These are phyloP conservation scores for Periophthalmodon schlosseri DNA, from an alignment of 2,113 vertebrate species.

Conservation along the genomic window DNA sequence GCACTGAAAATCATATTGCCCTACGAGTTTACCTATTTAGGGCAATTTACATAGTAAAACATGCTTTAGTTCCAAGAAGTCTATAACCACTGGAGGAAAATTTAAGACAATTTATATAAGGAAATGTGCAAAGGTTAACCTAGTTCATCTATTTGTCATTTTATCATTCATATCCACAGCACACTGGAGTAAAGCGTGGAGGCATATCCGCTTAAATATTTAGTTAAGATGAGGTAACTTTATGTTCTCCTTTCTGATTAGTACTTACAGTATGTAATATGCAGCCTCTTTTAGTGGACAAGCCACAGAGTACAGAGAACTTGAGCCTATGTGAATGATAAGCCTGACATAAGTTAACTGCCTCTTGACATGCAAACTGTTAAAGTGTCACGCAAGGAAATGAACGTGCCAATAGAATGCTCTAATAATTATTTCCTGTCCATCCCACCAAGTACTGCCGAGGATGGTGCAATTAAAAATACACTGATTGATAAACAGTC, in stretches of 20 bases:
- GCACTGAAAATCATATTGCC: too few species aligned
- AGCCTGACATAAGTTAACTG: conserved; percentile 56
- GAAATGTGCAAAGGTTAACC: neutral
- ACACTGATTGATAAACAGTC: conserved; percentile 15
- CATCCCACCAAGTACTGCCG: conserved; percentile 50
- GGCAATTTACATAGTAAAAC: neutral
- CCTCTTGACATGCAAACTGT: conserved; percentile 71
- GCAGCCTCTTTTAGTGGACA: conserved; percentile 40
- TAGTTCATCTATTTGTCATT: neutral
- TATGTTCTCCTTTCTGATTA: conserved; percentile 1
- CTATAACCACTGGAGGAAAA: neutral
- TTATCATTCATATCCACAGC: neutral
- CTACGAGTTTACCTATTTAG: neutral
- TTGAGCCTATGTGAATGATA: conserved; percentile 58
- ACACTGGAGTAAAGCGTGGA: neutral
- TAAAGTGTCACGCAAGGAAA: conserved; percentile 44
- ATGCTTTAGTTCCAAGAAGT: neutral
- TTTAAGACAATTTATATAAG: neutral
- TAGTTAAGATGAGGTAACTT: neutral
- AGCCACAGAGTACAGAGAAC: conserved; percentile 30
- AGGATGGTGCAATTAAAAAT: conserved; percentile 21
- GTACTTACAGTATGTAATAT: conserved; percentile 18
- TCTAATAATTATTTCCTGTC: conserved; percentile 55
- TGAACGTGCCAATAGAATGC: conserved; percentile 38
- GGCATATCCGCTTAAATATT: neutral